Evolutionary conservation across 2,888 invertebrate genomes (phyloP), one percentile per base, ranked within the genome.

Genomic region (Byasa hedistus): DNA sequence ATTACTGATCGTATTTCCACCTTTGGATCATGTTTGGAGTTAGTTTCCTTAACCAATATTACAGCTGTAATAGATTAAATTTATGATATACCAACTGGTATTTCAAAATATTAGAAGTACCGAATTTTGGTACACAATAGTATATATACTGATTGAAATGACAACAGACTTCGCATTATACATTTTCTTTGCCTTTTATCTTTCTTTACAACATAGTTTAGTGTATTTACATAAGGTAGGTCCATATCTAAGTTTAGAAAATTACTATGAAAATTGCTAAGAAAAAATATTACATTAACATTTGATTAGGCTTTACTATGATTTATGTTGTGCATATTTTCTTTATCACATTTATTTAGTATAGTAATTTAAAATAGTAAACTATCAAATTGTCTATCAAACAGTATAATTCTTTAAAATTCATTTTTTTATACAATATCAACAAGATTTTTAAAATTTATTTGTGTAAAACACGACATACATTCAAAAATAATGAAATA

Each of bases 271-370:
- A 83, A 79, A 81, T 72, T 80, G 77, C 78, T 70, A 74, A 78
- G 77, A 82, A 79, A 83, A 85, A 70, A 84, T 81, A 85, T 85
- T 87, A 88, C 78, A 76, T 78, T 80, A 83, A 82, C 80, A 80
- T 85, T 85, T 83, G 84, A 87, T 89, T 89, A 91, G 91, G 89
- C 89, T 85, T 84, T 79, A 80, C 83, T 87, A 86, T 84, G 79
- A 82, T 81, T 87, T 82, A 87, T 85, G 80, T 91, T 91, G 90
- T 91, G 91, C 91, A 86, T 88, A 85, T 86, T 87, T 82, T 79
- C 80, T 84, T 86, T 91, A 91, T 91, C 91, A 91, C 91, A 90
- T 81, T 84, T 80, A 88, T 82, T 78, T 79, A 21, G 51, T 86
- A 88, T 80, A 85, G 79, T 81, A 82, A 7, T 62, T 81, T 78